phyloP scores from a whole-genome alignment of 2,113 vertebrate genomes.

The Gulo gulo region DNA sequence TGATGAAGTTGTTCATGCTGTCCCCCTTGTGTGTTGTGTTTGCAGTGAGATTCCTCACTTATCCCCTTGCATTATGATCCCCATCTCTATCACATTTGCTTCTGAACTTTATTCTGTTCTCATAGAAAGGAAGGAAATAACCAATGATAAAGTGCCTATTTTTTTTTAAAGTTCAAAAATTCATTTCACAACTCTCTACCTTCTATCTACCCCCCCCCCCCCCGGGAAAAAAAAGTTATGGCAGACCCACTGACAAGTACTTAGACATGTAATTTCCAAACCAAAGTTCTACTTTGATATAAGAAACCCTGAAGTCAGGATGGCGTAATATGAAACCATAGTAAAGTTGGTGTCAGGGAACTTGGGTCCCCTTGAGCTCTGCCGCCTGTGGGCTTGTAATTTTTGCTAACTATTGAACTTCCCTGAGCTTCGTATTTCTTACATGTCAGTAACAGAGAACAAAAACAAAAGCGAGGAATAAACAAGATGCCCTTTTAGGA shows the following conservation, averaged over 20 bases:
- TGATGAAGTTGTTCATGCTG: background rate
- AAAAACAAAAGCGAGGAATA: background rate
- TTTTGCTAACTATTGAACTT: background rate
- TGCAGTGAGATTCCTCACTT: background rate
- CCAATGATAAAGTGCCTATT: background rate
- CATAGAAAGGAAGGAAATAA: background rate
- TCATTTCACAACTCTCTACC: background rate
- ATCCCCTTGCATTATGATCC: background rate
- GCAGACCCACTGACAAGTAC: background rate
- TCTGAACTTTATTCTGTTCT: background rate
- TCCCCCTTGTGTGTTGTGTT: background rate
- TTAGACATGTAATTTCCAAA: background rate
- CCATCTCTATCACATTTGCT: background rate
- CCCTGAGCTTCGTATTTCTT: background rate
- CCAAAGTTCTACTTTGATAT: background rate
- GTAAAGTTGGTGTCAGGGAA: background rate
- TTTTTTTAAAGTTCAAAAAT: constrained; percentile 20
- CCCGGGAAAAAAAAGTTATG: background rate
- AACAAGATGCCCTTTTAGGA: background rate
- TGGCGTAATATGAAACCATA: background rate
- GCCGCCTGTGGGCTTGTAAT: background rate
- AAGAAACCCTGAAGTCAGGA: background rate
- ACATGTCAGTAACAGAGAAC: background rate
- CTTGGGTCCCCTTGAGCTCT: background rate
- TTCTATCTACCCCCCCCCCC: too few species aligned